Base-by-base conservation (phyloP, 1,140 invertebrate species). In the Drosophila setifemur region DNA sequence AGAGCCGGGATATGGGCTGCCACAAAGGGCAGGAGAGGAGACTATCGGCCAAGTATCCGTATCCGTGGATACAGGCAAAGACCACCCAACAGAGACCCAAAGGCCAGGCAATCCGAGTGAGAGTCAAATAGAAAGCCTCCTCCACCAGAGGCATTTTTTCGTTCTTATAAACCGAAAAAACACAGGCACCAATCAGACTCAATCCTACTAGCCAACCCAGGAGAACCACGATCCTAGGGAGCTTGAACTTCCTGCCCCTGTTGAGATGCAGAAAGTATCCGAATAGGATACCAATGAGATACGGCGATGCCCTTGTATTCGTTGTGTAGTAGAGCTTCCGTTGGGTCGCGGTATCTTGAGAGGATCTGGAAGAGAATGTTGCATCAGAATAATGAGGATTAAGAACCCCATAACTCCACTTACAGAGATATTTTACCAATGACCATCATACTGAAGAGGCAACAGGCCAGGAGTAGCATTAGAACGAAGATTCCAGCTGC, bases 21-120 rank as follows among this genome's bases (percentile, higher is more conserved):
- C 92, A 93, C 25, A 92, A 53, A 2, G 79, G 64, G 2, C 91
- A 77, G 2, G 91, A 91, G 12, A 93, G 53, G 7, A 93, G 89
- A 82, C 90, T 91, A 45, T 92, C 91, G 35, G 92, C 90, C 33
- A 91, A 72, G 35, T 92, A 94, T 66, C 93, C 95, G 75, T 94
- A 93, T 19, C 93, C 94, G 31, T 93, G 91, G 6, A 91, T 90
- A 68, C 95, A 95, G 3, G 94, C 93, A 39, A 94, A 93, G 7
- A 95, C 92, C 4, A 96, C 90, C 94, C 95, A 95, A 1, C 91
- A 91, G 5, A 96, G 48, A 0, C 90, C 91, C 0, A 94, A 1
- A 0, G 92, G 91, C 93, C 95, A 96, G 0, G 91, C 86, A 1
- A 93, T 90, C 12, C 95, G 91, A 18, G 93, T 91, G 1, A 95